Percentiles rank a stretch among this genome's conserved stretches.
Evolutionary conservation across 2,888 invertebrate species (phyloP).

Genomic region (Agonopterix heracliana): DNA sequence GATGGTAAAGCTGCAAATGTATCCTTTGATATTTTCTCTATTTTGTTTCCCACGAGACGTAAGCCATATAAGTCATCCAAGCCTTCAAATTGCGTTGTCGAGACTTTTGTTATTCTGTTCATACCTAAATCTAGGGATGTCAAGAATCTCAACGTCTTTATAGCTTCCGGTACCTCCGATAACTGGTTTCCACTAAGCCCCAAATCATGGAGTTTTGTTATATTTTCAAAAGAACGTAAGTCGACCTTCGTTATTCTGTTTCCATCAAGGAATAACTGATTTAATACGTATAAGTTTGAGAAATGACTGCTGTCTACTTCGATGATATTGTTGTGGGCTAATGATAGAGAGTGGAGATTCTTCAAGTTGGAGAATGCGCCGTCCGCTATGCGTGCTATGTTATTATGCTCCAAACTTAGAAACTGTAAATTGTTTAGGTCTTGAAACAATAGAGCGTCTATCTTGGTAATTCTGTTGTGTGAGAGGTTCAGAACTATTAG

Average conservation of each 20-base stretch:
- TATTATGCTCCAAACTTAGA: slow-evolving; percentile 83
- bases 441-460: slow-evolving; percentile 83
- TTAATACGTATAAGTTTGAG: slow-evolving; percentile 83
- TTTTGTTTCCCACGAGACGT: slow-evolving; percentile 86
- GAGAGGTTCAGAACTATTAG: slow-evolving; percentile 85
- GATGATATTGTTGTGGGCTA: slow-evolving; percentile 83
- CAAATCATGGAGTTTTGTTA: slow-evolving; percentile 85
- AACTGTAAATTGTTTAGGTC: slow-evolving; percentile 85
- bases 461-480: slow-evolving; percentile 82
- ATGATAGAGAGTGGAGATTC: slow-evolving; percentile 84
- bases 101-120: slow-evolving; percentile 84
- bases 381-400: slow-evolving; percentile 81
- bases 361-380: slow-evolving; percentile 85
- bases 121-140: slow-evolving; percentile 88
- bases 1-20: slow-evolving; percentile 83
- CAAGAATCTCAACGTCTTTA: slow-evolving; percentile 81
- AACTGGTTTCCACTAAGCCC: slow-evolving; percentile 85
- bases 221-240: slow-evolving; percentile 83
- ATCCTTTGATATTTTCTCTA: slow-evolving; percentile 84
- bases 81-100: slow-evolving; percentile 83
- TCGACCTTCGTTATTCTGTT: slow-evolving; percentile 83
- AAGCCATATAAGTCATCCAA: slow-evolving; percentile 85
- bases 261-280: slow-evolving; percentile 83
- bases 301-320: slow-evolving; percentile 83
- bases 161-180: slow-evolving; percentile 81